These are phyloP conservation scores for Pteromalus puparum DNA, from an alignment of 1,140 invertebrate species.

Conservation along the genomic window DNA sequence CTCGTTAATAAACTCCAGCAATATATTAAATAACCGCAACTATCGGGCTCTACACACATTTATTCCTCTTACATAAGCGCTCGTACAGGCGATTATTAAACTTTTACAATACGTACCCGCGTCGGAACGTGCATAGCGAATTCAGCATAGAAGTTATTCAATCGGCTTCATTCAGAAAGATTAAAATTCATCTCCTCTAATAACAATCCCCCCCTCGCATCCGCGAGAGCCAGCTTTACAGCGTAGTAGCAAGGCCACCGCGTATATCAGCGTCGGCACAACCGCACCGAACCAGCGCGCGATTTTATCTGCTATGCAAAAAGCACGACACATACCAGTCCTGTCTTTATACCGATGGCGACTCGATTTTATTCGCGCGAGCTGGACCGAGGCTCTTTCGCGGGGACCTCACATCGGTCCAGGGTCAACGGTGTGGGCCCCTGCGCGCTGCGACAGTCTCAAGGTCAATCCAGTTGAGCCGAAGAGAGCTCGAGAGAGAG, in stretches of 20 bases:
- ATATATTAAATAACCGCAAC: not conserved
- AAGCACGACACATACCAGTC: no score
- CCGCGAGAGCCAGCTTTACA: not conserved
- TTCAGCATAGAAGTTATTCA: not conserved
- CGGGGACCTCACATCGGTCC: not conserved
- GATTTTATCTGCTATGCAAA: no score
- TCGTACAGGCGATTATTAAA: not conserved
- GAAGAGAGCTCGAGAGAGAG: not conserved
- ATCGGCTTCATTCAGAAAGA: not conserved
- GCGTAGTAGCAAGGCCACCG: no score
- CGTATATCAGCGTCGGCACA: no score
- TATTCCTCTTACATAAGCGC: not conserved
- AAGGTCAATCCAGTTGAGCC: constrained; percentile 63
- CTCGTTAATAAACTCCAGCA: not conserved
- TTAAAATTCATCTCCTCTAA: not conserved
- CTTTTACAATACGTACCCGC: not conserved
- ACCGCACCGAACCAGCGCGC: no score
- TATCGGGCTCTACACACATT: not conserved
- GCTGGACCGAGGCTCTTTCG: constrained; percentile 26
- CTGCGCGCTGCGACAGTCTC: constrained; percentile 22
- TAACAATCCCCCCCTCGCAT: not conserved
- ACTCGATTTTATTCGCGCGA: not conserved
- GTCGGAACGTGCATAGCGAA: not conserved
- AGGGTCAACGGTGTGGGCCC: constrained; percentile 16
- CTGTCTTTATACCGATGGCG: not conserved